Evolutionary conservation across 2,888 invertebrate species (phyloP), one percentile per base, ranked within the genome.

Genomic region (Gibbula magus): DNA sequence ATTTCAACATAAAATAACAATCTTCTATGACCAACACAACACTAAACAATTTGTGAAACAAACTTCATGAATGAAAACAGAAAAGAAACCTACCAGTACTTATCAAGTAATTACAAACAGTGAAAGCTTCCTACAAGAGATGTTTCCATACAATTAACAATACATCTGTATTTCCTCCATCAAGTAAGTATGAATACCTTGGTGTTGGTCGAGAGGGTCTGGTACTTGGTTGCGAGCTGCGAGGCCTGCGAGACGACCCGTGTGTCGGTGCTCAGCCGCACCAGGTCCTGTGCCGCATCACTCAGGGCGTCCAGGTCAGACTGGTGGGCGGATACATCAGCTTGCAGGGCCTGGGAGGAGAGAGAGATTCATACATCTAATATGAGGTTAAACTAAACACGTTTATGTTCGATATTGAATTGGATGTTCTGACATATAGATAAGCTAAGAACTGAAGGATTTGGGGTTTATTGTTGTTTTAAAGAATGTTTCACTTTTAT

Each of bases 251-350:
- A 90, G 78, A 88, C 87, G 20, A 91, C 89, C 18, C 90, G 84
- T 0, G 88, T 89, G 83, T 92, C 92, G 10, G 90, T 87, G 77
- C 91, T 90, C 22, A 89, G 83, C 77, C 88, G 80, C 20, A 89
- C 88, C 53, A 92, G 85, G 45, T 89, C 89, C 79, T 98, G 98
- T 0, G 97, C 97, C 86, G 96, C 95, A 92, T 98, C 98, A 29
- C 97, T 97, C 0, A 98, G 96, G 77, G 96, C 96, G 89, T 98
- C 98, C 80, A 98, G 97, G 94, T 98, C 98, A 29, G 85, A 85
- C 75, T 91, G 90, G 52, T 88, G 86, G 16, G 83, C 80, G 18
- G 82, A 78, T 18, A 90, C 83, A 76, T 91, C 91, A 32, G 87
- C 84, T 32, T 90, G 87, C n/a, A 91, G 83, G 79, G 83, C 83